Evolutionary conservation across 2,797 vertebrate genomes (phyloP).

Genomic region (Parambassis ranga): DNA sequence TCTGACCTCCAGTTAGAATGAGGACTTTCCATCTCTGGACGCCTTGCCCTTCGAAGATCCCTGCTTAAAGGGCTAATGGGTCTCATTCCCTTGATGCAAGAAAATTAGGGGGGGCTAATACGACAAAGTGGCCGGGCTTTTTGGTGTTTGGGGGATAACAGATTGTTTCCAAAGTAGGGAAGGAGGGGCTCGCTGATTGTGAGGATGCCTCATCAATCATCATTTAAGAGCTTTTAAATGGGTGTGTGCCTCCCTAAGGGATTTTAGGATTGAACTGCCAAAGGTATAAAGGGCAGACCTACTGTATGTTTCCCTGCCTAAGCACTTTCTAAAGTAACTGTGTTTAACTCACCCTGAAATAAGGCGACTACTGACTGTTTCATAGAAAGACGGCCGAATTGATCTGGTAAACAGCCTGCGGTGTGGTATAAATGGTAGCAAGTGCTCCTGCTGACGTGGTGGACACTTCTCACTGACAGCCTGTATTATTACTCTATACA

Average conservation of each 20-base stretch:
- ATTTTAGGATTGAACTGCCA: slow-evolving; percentile 59
- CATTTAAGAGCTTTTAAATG: slow-evolving; percentile 74
- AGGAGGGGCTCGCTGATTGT: slow-evolving; percentile 50
- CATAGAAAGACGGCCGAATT: not conserved
- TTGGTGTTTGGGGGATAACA: slow-evolving; percentile 69
- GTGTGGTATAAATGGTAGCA: not conserved
- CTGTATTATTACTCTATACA: not conserved
- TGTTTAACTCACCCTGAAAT: slow-evolving; percentile 14
- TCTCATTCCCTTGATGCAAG: slow-evolving; percentile 55
- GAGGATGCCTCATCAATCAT: slow-evolving; percentile 77
- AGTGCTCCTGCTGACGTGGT: slow-evolving; percentile 11
- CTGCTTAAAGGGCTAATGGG: slow-evolving; percentile 70
- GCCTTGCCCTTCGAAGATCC: slow-evolving; percentile 69
- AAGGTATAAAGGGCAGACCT: slow-evolving; percentile 56
- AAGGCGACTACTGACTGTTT: not conserved
- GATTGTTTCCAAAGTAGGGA: slow-evolving; percentile 73
- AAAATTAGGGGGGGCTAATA: slow-evolving; percentile 72
- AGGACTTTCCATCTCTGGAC: slow-evolving; percentile 64
- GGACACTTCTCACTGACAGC: not conserved
- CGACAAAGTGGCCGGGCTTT: slow-evolving; percentile 61
- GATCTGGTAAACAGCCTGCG: not conserved
- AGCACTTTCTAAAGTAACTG: slow-evolving; percentile 58
- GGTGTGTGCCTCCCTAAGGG: slow-evolving; percentile 61
- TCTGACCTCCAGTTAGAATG: slow-evolving; percentile 59
- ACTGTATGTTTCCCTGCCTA: slow-evolving; percentile 50